Evolutionary conservation across 2,797 vertebrate genomes (phyloP).

Genomic region (Novumbra hubbsi): DNA sequence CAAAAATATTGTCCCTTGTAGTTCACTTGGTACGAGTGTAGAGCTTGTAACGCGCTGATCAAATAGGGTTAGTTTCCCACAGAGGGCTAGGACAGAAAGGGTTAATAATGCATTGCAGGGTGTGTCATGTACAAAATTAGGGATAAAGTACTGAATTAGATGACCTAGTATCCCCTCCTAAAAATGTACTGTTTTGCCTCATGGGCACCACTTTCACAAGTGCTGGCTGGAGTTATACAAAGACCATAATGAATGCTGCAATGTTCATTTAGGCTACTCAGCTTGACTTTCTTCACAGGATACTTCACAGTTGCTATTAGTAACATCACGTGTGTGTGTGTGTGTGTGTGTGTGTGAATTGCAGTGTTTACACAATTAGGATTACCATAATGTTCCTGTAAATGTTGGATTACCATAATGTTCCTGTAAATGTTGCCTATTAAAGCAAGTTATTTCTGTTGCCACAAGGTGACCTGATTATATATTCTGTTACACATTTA

Average conservation of each 20-base stretch:
- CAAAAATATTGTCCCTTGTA: too few relatives aligned
- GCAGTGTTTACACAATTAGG: not conserved
- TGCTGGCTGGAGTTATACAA: too few relatives aligned
- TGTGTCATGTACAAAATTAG: too few relatives aligned
- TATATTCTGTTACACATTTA: not conserved
- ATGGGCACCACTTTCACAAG: too few relatives aligned
- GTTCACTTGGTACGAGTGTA: not conserved
- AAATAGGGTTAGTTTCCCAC: not conserved
- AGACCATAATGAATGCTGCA: not conserved
- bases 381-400: constrained; percentile 9
- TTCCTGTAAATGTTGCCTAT: not conserved
- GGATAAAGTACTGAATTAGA: too few relatives aligned
- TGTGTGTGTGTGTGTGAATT: not conserved
- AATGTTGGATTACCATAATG: constrained; percentile 6
- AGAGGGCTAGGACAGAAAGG: too few relatives aligned
- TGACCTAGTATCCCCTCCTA: too few relatives aligned
- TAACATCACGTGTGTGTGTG: not conserved
- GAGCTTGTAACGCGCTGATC: not conserved
- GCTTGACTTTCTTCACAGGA: not conserved
- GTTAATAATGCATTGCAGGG: too few relatives aligned
- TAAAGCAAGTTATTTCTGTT: not conserved
- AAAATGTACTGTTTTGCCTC: too few relatives aligned
- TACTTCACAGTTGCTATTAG: not conserved
- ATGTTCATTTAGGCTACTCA: constrained; percentile 4
- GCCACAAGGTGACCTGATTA: not conserved